Percentiles rank a stretch among this genome's conserved stretches.
These are phyloP conservation scores for Cenopis cana DNA, from an alignment of 2,888 invertebrate species.

Conservation along the genomic window DNA sequence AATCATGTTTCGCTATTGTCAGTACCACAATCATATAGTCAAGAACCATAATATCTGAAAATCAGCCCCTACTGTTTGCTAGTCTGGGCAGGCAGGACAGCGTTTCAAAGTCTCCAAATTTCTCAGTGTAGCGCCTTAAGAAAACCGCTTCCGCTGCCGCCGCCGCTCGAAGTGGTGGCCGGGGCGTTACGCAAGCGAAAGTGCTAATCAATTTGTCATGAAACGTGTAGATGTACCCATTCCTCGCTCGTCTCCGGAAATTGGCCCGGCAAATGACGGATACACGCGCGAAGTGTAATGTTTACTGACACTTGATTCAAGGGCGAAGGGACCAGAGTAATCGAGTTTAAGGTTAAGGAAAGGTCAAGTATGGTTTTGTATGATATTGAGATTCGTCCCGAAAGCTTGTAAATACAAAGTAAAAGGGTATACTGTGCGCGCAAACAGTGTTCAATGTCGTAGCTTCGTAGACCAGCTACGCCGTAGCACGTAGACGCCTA, in stretches of 20 bases:
- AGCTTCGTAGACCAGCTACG: conserved; percentile 13
- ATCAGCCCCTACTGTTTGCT: too few species aligned
- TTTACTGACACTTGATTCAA: conserved; percentile 1
- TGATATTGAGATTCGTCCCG: neutral
- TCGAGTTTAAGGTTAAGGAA: conserved; percentile 1
- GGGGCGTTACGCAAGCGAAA: neutral
- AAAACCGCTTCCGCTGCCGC: too few species aligned
- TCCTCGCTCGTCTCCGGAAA: conserved; percentile 1
- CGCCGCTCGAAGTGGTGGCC: too few species aligned
- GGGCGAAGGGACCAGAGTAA: conserved; percentile 7
- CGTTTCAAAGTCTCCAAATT: too few species aligned
- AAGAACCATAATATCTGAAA: too few species aligned
- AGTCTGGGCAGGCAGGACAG: too few species aligned
- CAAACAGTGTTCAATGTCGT: neutral
- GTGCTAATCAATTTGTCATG: neutral
- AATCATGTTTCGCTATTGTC: too few species aligned
- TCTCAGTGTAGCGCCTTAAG: too few species aligned
- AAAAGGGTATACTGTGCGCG: too few species aligned
- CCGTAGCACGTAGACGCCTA: conserved; percentile 14
- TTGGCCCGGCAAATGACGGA: conserved; percentile 4
- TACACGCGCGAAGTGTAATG: conserved; percentile 2
- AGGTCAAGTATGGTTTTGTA: neutral
- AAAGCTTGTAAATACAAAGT: too few species aligned
- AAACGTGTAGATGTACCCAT: neutral
- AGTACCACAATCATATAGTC: too few species aligned